phyloP scores from a whole-genome alignment of 2,113 vertebrate species.

The Neodontobutis hainanensis region DNA sequence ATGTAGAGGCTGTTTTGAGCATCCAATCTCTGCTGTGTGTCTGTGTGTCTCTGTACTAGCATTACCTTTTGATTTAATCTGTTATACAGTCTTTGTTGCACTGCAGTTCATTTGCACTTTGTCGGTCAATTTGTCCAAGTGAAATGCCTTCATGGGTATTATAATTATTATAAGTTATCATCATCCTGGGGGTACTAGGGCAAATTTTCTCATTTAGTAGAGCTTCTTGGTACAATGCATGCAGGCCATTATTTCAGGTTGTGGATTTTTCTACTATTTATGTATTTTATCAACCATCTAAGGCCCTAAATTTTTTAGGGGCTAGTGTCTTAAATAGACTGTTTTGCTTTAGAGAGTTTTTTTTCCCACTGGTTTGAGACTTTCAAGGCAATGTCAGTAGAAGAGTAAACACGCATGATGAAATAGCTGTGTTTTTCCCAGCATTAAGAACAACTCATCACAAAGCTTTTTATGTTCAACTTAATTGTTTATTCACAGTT shows the following conservation, averaged over 20 bases:
- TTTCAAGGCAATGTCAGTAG: slow-evolving; percentile 10
- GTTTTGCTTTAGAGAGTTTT: neutral
- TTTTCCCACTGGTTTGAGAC: neutral
- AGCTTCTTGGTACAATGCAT: too few species aligned
- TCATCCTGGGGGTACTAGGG: too few species aligned
- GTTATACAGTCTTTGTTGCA: neutral
- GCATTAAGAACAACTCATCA: neutral
- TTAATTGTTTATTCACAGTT: neutral
- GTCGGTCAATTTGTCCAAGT: slow-evolving; percentile 38
- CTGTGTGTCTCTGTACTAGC: slow-evolving; percentile 2
- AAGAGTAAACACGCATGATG: neutral
- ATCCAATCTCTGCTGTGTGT: slow-evolving; percentile 18
- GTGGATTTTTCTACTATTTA: too few species aligned
- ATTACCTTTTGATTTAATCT: too few species aligned
- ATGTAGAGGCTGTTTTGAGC: slow-evolving; percentile 28
- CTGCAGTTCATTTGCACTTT: slow-evolving; percentile 24
- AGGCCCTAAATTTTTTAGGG: too few species aligned
- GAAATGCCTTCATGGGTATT: slow-evolving; percentile 3
- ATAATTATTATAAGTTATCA: too few species aligned
- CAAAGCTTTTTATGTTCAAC: slow-evolving; percentile 1
- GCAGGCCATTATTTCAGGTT: too few species aligned
- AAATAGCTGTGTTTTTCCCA: neutral
- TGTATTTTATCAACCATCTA: too few species aligned
- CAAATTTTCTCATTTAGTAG: too few species aligned
- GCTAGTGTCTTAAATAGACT: neutral